Evolutionary conservation across 2,888 invertebrate species (phyloP), one percentile per base, ranked within the genome.

Genomic region (Macaria notata): DNA sequence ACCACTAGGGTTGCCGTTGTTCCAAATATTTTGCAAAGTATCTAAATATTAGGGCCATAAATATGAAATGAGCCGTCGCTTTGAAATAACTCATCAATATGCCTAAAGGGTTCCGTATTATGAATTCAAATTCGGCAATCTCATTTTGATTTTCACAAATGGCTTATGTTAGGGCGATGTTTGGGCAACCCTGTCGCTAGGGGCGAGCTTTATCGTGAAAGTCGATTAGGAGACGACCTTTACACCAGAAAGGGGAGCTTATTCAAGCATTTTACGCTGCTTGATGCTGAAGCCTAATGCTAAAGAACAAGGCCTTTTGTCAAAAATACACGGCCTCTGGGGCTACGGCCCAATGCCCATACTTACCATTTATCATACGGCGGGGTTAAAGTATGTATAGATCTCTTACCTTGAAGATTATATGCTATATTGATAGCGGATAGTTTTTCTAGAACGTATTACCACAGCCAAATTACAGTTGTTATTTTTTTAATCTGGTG

Each of bases 281-380:
- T 49, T 49, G 49, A 60, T 49, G 66, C 57, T 55, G 61, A 67
- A 67, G 64, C 69, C 71, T 71, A 80, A 81, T 79, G 79, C 73
- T 78, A 76, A 65, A 70, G 70, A 73, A 71, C 68, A 58, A 61
- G 62, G 67, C 62, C 68, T 53, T 41, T 41, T 41, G 41, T 36
- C 33, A 36, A 36, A 36, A 36, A 1, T 36, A 6, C 3, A 36
- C 33, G 33, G 33, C 19, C 19, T 19, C 19, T 19, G 33, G 33
- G 4, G 4, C 7, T 36, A 36, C 1, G 33, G 3, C 7, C 7
- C 33, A 7, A 1, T 41, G 41, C 41, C 4, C 41, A 36, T 36
- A 6, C 33, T 36, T 36, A 7, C 33, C 1, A 36, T 19, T 19
- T 19, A 19, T 19, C 19, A 19, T 19, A 19, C 19, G 1, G 19